phyloP scores from a whole-genome alignment of 2,888 invertebrate genomes.

The Phasia obesa region DNA sequence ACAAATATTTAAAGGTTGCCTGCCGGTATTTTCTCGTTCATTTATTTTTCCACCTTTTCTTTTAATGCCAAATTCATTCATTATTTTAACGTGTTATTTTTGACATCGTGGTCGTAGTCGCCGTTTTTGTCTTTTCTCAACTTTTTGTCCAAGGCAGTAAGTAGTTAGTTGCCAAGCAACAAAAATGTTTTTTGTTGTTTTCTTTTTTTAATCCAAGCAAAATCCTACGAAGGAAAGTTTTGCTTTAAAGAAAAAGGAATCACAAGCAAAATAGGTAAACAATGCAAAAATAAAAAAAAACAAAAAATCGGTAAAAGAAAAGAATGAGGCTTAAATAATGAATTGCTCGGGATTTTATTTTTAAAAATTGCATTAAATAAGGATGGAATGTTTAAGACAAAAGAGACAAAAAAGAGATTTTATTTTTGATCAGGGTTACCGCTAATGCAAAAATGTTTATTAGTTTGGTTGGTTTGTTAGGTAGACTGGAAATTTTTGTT shows the following conservation, averaged over 20 bases:
- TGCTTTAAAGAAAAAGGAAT: conserved; percentile 31
- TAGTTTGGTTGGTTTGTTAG: too few species aligned
- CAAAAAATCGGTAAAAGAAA: neutral
- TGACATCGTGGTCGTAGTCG: conserved; percentile 34
- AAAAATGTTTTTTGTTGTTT: conserved; percentile 49
- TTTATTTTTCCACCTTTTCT: conserved; percentile 55
- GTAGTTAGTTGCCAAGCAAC: conserved; percentile 66
- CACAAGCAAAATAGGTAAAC: conserved; percentile 27
- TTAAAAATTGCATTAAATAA: conserved; percentile 34
- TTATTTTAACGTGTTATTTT: conserved; percentile 62
- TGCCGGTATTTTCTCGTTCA: conserved; percentile 55
- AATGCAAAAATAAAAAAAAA: conserved; percentile 14
- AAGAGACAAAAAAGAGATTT: neutral
- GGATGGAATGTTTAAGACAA: conserved; percentile 34
- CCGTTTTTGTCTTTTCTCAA: conserved; percentile 22
- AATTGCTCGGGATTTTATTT: conserved; percentile 50
- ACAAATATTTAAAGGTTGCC: conserved; percentile 60
- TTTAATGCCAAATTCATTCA: conserved; percentile 68
- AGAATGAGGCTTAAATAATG: conserved; percentile 21
- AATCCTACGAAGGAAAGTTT: conserved; percentile 55
- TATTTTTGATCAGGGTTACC: neutral
- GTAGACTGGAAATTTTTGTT: too few species aligned
- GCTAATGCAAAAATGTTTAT: too few species aligned
- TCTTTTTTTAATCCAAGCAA: conserved; percentile 33
- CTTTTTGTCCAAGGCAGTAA: conserved; percentile 13